Evolutionary conservation across 2,113 vertebrate species (phyloP), one percentile per base, ranked within the genome.

Genomic region (Eclectus roratus): DNA sequence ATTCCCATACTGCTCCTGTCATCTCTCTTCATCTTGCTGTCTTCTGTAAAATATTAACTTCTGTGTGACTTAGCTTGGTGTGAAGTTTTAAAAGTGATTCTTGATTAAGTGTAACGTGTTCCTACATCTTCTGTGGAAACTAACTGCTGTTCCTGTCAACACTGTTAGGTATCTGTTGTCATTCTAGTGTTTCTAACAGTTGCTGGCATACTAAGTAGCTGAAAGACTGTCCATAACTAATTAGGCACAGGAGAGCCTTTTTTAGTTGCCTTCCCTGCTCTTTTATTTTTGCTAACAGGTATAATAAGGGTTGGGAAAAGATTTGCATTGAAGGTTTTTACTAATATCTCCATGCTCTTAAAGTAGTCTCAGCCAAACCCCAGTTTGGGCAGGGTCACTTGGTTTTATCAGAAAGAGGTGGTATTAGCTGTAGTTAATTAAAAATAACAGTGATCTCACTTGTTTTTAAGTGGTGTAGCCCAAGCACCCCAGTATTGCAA

Each of bases 151-250:
- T 92, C 23, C 20, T 56, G 79, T 31, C 15, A 64, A 2, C 0
- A 1, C 52, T 68, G 19, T 28, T 60, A 17, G 5, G 10, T 79
- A n/a, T 21, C 0, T 0, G 10, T 8, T 76, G 85, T 85, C 0
- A 0, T 64, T 77, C 35, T 27, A 23, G 24, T 44, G 20, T 70
- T 72, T 73, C 13, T 35, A 79, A 39, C 18, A 46, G 20, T 24
- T 80, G 18, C 21, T 46, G 84, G 25, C 61, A 39, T 61, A 21
- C 8, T 23, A 53, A 79, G 11, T 50, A 85, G 41, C 56, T 81
- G 55, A 31, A 86, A 68, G 50, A 41, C 56, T 79, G 39, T 71
- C 66, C 11, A 3, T 35, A 70, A 63, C 17, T 85, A 80, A 43
- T 61, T 44, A 52, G 49, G 35, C 29, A 72, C 35, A 88, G 27